Conservation (phyloP, 2,888 invertebrate species). For the Pantelozetes paolii region DNA sequence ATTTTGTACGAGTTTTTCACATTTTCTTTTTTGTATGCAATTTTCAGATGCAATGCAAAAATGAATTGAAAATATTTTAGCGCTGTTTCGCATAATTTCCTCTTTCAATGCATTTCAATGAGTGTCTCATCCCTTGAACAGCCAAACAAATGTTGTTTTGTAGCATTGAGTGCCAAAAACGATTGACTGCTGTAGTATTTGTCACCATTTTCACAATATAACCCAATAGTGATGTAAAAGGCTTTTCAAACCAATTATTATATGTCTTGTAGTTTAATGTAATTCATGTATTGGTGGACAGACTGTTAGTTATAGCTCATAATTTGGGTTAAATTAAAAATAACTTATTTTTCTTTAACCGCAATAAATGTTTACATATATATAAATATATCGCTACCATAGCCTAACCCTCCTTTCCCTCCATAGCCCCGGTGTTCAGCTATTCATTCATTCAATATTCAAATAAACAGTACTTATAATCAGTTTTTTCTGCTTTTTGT, state of each 20-base stretch:
- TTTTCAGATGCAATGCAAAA: constrained; percentile 13
- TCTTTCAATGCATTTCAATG: not conserved
- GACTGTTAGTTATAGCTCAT: constrained; percentile 22
- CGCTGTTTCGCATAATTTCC: not conserved
- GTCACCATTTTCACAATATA: too few species aligned
- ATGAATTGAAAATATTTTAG: constrained; percentile 5
- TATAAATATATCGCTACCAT: not conserved
- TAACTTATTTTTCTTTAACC: constrained; percentile 10
- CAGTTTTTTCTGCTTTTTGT: not conserved
- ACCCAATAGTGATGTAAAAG: too few species aligned
- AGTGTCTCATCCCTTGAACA: too few species aligned
- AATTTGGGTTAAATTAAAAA: constrained; percentile 19
- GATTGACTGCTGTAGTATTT: too few species aligned
- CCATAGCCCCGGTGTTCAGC: not conserved
- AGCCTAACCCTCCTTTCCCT: not conserved
- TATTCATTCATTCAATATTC: constrained; percentile 13
- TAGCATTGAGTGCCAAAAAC: too few species aligned
- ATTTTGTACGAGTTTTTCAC: constrained; percentile 1
- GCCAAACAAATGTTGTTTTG: too few species aligned
- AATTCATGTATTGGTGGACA: not conserved
- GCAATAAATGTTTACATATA: constrained; percentile 13
- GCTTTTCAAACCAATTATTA: too few species aligned
- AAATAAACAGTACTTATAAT: constrained; percentile 2
- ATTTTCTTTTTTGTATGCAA: not conserved
- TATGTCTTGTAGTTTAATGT: not conserved